Evolutionary conservation across 2,797 vertebrate genomes (phyloP).

Genomic region (Helarctos malayanus): DNA sequence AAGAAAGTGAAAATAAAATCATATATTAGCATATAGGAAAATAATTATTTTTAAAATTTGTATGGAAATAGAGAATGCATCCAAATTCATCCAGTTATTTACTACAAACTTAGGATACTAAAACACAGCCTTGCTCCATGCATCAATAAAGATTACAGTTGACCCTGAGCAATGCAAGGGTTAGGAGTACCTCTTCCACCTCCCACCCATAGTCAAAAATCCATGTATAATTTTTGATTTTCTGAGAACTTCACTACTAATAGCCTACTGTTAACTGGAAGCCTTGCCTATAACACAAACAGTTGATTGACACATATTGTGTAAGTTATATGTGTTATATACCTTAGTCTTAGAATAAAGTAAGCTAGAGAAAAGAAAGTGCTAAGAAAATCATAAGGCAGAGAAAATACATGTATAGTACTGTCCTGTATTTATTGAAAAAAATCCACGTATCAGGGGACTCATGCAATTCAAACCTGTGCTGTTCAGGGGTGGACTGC

Average conservation of each 20-base stretch:
- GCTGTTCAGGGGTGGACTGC: background rate
- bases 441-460: background rate
- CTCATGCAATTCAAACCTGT: background rate
- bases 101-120: background rate
- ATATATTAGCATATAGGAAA: background rate
- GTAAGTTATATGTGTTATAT: background rate
- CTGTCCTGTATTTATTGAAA: background rate
- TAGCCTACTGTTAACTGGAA: background rate
- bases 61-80: constrained; percentile 1
- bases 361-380: background rate
- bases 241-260: background rate
- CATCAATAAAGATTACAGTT: background rate
- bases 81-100: constrained; percentile 15
- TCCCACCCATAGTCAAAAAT: background rate
- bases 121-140: background rate
- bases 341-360: background rate
- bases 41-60: constrained; percentile 65
- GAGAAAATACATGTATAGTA: background rate
- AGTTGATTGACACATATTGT: background rate
- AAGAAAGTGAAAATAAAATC: constrained; percentile 49
- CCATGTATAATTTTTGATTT: background rate
- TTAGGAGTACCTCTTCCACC: background rate
- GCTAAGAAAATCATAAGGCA: background rate
- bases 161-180: background rate
- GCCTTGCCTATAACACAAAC: background rate